Evolutionary conservation across 2,797 vertebrate species (phyloP).

Genomic region (Centroberyx gerrardi): DNA sequence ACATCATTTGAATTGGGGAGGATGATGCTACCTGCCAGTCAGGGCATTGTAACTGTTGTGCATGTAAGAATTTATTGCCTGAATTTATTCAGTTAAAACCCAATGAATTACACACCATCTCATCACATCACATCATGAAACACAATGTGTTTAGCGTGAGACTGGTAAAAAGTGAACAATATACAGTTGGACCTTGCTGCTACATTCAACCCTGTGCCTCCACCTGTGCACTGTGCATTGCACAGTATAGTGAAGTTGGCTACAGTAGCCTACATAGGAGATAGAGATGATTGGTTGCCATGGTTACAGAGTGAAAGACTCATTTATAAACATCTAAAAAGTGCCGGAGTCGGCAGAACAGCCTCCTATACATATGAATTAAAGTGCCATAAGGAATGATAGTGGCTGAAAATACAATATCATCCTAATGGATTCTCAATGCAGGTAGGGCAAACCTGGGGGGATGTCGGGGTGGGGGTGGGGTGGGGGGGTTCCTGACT

Average conservation of each 20-base stretch:
- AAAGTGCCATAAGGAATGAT: slow-evolving; percentile 25
- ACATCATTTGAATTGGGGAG: too few relatives aligned
- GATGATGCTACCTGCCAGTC: too few relatives aligned
- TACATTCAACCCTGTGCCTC: background rate
- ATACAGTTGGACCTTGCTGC: background rate
- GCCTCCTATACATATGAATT: slow-evolving; percentile 20
- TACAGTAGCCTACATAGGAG: slow-evolving; percentile 24
- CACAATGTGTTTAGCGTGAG: too few relatives aligned
- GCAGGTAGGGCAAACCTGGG: background rate
- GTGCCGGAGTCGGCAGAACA: slow-evolving; percentile 48
- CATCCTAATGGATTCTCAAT: slow-evolving; percentile 27
- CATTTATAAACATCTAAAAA: slow-evolving; percentile 68
- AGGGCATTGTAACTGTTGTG: too few relatives aligned
- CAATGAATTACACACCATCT: too few relatives aligned
- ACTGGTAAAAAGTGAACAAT: too few relatives aligned
- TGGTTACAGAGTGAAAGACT: slow-evolving; percentile 64
- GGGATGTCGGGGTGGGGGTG: background rate
- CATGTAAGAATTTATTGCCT: too few relatives aligned
- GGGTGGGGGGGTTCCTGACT: background rate
- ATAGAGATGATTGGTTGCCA: slow-evolving; percentile 67
- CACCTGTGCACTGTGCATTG: background rate
- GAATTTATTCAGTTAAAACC: too few relatives aligned
- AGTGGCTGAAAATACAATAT: slow-evolving; percentile 49
- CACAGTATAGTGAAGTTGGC: background rate
- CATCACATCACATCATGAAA: too few relatives aligned